Percentiles rank a stretch among this genome's conserved stretches.
These are phyloP conservation scores for Drosophila siamana DNA, from an alignment of 2,888 invertebrate species.

Conservation along the genomic window DNA sequence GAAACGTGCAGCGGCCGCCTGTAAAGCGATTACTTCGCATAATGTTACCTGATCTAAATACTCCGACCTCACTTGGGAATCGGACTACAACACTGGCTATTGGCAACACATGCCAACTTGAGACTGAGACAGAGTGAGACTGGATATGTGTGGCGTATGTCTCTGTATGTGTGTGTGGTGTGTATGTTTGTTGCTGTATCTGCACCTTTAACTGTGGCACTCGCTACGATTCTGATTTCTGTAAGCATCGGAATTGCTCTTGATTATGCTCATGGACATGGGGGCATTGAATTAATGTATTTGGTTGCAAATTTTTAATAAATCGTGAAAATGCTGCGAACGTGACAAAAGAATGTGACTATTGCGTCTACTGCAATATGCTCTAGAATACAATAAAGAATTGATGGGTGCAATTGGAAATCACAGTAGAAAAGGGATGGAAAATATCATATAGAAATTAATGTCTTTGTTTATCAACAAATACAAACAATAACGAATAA, in stretches of 20 bases:
- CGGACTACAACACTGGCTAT: conserved; percentile 23
- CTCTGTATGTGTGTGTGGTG: conserved; percentile 25
- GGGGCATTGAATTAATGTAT: conserved; percentile 43
- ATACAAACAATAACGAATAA: too few relatives aligned
- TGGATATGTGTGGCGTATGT: conserved; percentile 50
- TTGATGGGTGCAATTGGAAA: not conserved
- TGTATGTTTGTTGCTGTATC: conserved; percentile 29
- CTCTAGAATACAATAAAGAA: not conserved
- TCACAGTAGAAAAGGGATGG: not conserved
- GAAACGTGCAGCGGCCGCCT: conserved; percentile 68
- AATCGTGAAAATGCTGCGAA: conserved; percentile 65
- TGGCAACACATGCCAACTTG: conserved; percentile 41
- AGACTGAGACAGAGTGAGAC: conserved; percentile 10
- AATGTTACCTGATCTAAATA: conserved; percentile 71
- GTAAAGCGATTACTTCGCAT: conserved; percentile 64
- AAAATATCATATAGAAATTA: too few relatives aligned
- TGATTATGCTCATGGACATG: conserved; percentile 49
- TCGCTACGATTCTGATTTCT: conserved; percentile 36
- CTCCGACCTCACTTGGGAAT: conserved; percentile 45
- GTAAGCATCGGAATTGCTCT: conserved; percentile 59
- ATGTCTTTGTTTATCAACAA: too few relatives aligned
- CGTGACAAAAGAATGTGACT: conserved; percentile 62
- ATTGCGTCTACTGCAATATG: conserved; percentile 10
- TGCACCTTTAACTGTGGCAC: conserved; percentile 36
- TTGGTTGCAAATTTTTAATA: conserved; percentile 65